These are phyloP conservation scores for Stegostoma tigrinum DNA, from an alignment of 2,113 vertebrate genomes.

Conservation along the genomic window DNA sequence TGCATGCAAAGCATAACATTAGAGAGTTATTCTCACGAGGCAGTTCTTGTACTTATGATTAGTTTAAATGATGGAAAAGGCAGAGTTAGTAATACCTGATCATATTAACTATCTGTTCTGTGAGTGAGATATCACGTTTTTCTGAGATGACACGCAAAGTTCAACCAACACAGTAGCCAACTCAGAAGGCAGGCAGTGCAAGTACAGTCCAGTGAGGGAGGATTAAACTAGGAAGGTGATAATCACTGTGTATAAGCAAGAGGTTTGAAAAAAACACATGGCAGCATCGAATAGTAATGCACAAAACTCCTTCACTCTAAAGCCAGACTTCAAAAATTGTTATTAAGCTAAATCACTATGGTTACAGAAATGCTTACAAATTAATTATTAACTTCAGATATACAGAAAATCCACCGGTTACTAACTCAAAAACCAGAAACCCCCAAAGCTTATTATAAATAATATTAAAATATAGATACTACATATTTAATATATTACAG, in stretches of 20 bases:
- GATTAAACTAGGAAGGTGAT: not conserved
- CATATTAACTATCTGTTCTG: not conserved
- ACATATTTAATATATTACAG: too few relatives aligned
- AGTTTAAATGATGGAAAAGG: not conserved
- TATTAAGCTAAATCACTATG: too few relatives aligned
- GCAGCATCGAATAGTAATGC: not conserved
- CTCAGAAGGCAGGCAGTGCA: not conserved
- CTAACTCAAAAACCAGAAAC: too few relatives aligned
- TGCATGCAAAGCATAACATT: not conserved
- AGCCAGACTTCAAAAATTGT: too few relatives aligned
- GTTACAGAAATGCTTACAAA: too few relatives aligned
- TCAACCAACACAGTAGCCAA: not conserved
- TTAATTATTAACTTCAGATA: too few relatives aligned
- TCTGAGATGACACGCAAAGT: not conserved
- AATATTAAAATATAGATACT: too few relatives aligned
- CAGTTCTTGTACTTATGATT: not conserved
- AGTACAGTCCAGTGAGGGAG: not conserved
- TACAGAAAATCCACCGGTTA: too few relatives aligned
- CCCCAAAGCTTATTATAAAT: too few relatives aligned
- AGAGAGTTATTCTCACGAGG: not conserved
- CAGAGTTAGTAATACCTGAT: not conserved
- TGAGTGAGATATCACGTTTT: not conserved
- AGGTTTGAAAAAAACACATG: not conserved
- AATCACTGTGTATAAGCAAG: not conserved
- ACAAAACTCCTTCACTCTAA: too few relatives aligned